Base-by-base conservation (phyloP, 2,888 invertebrate genomes). In the Magallana nippona region DNA sequence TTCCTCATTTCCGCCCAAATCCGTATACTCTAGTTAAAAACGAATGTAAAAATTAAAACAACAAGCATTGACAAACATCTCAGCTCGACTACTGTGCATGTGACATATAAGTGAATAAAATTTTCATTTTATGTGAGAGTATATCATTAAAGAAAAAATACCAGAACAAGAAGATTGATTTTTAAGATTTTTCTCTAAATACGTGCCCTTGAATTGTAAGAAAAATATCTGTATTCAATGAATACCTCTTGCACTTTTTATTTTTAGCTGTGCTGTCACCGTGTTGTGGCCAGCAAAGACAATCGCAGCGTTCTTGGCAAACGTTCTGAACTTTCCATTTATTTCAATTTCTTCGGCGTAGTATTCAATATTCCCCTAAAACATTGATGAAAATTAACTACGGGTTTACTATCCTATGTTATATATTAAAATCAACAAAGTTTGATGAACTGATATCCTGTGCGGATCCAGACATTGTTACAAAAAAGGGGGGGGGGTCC, bases 251-350 rank as follows among this genome's bases (percentile, higher is more conserved):
- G 93, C 93, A 1, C 92, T 91, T 57, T 92, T 92, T 83, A 89
- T 80, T 81, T 91, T 92, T 2, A 94, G 88, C 84, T 94, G 94
- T 1, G 93, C 93, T 1, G 87, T 79, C 0, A 94, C 93, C 8
- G 93, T 93, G 88, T 94, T 94, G 87, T 92, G 92, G 2, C 94
- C 94, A 55, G 93, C 93, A 87, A 94, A 94, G 27, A 94, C 91
- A 8, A 92, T 87, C 17, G 93, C 91, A 82, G 92, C 90, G 84
- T 93, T 94, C 71, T 90, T 92, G n/a, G 93, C 92, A 87, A 94
- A 94, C 10, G 91, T 91, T 58, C 91, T 85, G 85, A 94, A 93
- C 84, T 92, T 91, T 13, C 90, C 89, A 85, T 94, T 94, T 78
- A 94, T 90, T 81, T 92, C 93, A 22, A 94, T 90, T 83, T 94